A percentile compares a stretch with the other conserved stretches of the same genome.
Evolutionary conservation across 2,888 invertebrate genomes (phyloP).

Genomic region (Aleiodes alternator): DNA sequence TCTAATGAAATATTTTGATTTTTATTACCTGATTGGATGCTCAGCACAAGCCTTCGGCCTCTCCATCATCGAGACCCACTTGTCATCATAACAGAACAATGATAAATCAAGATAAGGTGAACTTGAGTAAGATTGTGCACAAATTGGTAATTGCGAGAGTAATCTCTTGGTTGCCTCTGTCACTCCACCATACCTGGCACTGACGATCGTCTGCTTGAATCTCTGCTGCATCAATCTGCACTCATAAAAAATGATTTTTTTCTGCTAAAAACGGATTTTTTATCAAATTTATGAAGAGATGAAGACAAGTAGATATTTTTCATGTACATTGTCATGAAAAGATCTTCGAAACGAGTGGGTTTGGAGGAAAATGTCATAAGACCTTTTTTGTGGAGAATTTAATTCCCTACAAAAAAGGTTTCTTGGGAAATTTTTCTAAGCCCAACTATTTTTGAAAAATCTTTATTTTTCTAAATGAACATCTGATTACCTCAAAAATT

Average conservation of each 20-base stretch:
- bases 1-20: conserved; percentile 2
- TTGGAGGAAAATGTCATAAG: no score
- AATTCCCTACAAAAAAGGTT: no score
- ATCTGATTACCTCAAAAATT: no score
- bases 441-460: no score
- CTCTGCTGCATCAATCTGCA: conserved; percentile 80
- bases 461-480: no score
- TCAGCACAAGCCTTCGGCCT: conserved; percentile 95
- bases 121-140: conserved; percentile 94
- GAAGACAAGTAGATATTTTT: no score
- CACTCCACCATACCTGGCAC: conserved; percentile 92
- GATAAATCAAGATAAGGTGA: conserved; percentile 95
- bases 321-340: no score
- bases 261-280: no score
- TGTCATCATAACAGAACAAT: conserved; percentile 96
- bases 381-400: no score
- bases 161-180: conserved; percentile 93
- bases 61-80: conserved; percentile 96
- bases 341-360: no score
- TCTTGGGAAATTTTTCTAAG: no score
- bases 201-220: conserved; percentile 92
- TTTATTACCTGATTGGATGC: conserved; percentile 88
- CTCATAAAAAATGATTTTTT: not conserved
- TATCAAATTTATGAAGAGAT: no score
- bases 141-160: conserved; percentile 93